Evolutionary conservation across 2,888 invertebrate genomes (phyloP).

Genomic region (Phortica okadai): DNA sequence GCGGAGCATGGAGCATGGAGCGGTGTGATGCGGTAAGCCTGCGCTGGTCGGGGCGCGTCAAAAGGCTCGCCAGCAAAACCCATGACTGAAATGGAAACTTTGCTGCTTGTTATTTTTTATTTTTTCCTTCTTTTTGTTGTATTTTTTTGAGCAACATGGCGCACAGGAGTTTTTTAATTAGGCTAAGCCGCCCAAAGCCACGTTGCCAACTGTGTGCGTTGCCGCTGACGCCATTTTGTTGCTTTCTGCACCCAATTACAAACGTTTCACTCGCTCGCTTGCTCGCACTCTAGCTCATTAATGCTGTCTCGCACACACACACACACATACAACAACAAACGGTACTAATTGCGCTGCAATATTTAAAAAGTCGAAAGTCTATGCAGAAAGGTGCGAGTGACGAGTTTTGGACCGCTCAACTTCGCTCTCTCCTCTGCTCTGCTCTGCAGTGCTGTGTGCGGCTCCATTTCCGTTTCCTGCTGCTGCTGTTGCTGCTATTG

Average conservation of each 20-base stretch:
- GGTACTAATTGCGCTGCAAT: conserved; percentile 50
- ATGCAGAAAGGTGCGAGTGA: background rate
- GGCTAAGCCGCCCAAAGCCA: conserved; percentile 64
- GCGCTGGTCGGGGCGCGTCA: too few species aligned
- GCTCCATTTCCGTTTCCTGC: conserved; percentile 42
- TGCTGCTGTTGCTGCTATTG: conserved; percentile 20
- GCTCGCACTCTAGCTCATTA: background rate
- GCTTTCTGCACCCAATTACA: background rate
- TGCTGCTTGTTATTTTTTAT: background rate
- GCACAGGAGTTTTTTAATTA: conserved; percentile 60
- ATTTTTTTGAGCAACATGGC: conserved; percentile 16
- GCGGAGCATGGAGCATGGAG: too few species aligned
- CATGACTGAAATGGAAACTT: background rate
- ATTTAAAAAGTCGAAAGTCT: background rate
- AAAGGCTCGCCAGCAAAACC: too few species aligned
- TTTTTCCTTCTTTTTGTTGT: conserved; percentile 23
- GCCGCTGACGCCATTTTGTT: background rate
- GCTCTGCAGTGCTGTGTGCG: conserved; percentile 19
- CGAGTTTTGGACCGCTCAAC: background rate
- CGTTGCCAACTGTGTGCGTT: conserved; percentile 56
- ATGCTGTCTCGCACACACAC: too few species aligned
- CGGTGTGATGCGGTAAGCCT: too few species aligned
- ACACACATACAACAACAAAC: background rate
- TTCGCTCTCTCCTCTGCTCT: conserved; percentile 33
- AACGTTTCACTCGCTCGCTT: background rate